Evolutionary conservation across 2,888 invertebrate species (phyloP), one percentile per base, ranked within the genome.

Genomic region (Acronicta leporina): DNA sequence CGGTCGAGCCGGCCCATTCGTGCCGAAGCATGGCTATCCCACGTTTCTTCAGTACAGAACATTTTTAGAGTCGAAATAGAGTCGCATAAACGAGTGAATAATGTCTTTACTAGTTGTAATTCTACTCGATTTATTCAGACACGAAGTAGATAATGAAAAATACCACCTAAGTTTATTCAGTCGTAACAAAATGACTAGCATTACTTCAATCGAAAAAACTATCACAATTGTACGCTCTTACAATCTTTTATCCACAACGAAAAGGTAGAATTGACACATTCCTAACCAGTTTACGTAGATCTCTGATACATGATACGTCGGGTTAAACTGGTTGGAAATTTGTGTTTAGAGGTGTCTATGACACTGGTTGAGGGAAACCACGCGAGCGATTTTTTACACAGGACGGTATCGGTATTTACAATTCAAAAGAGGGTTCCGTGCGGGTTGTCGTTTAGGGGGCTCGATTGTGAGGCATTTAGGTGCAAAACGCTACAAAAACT

Each of bases 381-480:
- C 53, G 63, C 75, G 63, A 66, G 63, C 63, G 61, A 63, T 74
- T 74, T 74, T 74, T 75, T 75, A 57, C 55, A 14, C 41, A 58
- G 53, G 30, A 20, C 52, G 44, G 56, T 68, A 75, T 76, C 46
- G 52, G 62, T 50, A 77, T 77, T 78, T 79, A 78, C 77, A 78
- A 68, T 78, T 72, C 77, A 79, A 78, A 78, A 77, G 67, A 78
- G 79, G 65, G 44, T 70, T 63, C 49, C 74, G 77, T 77, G 77
- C 49, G 33, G 50, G 59, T 48, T 25, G 65, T 51, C 63, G 60
- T 79, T 76, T 63, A 46, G 43, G 56, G 33, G 56, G 48, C 44
- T 57, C 59, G 65, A 70, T 77, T 73, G 76, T 66, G 54, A 42
- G 50, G 45, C 63, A 62, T 69, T 78, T 71, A 57, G 46, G 63